Evolutionary conservation across 1,140 invertebrate genomes (phyloP).

Genomic region (Hyposmocoma kahamanoa): DNA sequence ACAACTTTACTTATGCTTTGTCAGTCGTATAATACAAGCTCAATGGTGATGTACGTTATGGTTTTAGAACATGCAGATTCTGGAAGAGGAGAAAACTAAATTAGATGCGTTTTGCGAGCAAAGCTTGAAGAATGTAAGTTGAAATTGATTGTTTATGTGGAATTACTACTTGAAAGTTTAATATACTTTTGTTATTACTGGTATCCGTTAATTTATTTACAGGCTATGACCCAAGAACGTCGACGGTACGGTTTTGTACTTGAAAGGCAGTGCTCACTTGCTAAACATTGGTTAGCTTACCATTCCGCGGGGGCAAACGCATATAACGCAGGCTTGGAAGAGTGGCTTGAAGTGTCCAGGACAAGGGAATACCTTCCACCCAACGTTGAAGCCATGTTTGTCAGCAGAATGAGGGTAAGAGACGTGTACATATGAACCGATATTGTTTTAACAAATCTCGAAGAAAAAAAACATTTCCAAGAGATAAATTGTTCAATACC

Average conservation of each 20-base stretch:
- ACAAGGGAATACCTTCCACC: slow-evolving; percentile 89
- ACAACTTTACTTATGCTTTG: too few species aligned
- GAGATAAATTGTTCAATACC: too few species aligned
- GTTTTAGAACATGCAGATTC: slow-evolving; percentile 88
- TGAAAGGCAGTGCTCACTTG: slow-evolving; percentile 91
- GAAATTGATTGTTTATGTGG: slow-evolving; percentile 8
- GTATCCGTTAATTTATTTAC: slow-evolving; percentile 25
- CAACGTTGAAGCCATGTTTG: slow-evolving; percentile 86
- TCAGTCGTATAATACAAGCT: too few species aligned
- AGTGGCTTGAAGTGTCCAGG: slow-evolving; percentile 91
- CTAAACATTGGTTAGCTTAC: slow-evolving; percentile 93
- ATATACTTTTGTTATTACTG: not conserved
- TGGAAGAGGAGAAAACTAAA: slow-evolving; percentile 93
- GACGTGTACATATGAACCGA: too few species aligned
- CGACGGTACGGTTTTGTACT: slow-evolving; percentile 94
- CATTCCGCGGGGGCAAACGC: slow-evolving; percentile 85
- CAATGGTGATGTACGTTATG: slow-evolving; percentile 15
- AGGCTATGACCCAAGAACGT: slow-evolving; percentile 96
- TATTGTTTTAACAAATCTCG: too few species aligned
- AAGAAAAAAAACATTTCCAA: too few species aligned
- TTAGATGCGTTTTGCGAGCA: slow-evolving; percentile 92
- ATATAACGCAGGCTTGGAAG: slow-evolving; percentile 87
- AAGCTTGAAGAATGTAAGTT: slow-evolving; percentile 91
- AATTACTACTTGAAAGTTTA: slow-evolving; percentile 3
- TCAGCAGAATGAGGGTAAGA: slow-evolving; percentile 78